A percentile compares a stretch with the other conserved stretches of the same genome.
Conservation (phyloP, 2,888 invertebrate species). For the Mythimna ferrago region DNA sequence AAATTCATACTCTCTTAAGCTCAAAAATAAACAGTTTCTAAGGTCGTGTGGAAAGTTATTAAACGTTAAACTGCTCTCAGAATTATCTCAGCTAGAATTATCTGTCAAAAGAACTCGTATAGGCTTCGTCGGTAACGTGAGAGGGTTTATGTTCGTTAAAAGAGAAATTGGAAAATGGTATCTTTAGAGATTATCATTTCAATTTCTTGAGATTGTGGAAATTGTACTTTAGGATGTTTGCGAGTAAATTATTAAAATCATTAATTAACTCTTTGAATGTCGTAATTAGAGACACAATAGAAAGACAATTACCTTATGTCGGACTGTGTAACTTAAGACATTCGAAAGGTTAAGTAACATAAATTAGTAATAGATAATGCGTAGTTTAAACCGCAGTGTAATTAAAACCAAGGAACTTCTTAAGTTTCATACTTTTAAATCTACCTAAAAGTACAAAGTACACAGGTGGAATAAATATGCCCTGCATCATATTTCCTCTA, state of each 20-base stretch:
- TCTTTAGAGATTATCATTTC: constrained; percentile 62
- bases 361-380: too few species aligned
- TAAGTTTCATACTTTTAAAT: too few species aligned
- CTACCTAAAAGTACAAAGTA: too few species aligned
- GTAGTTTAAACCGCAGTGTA: too few species aligned
- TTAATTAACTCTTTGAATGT: too few species aligned
- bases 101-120: constrained; percentile 22
- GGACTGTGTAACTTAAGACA: too few species aligned
- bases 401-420: too few species aligned
- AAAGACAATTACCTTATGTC: too few species aligned
- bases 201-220: constrained; percentile 57
- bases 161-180: constrained; percentile 38
- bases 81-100: constrained; percentile 46
- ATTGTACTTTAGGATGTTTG: constrained; percentile 29
- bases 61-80: constrained; percentile 39
- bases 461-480: too few species aligned
- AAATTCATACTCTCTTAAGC: constrained; percentile 41
- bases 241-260: not conserved
- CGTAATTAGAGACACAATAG: too few species aligned
- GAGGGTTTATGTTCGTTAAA: not conserved
- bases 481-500: too few species aligned
- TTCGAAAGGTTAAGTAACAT: too few species aligned
- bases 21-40: constrained; percentile 38
- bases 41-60: constrained; percentile 36
- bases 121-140: not conserved